Evolutionary conservation across 1,140 invertebrate genomes (phyloP).

Genomic region (Heliconius melpomene): DNA sequence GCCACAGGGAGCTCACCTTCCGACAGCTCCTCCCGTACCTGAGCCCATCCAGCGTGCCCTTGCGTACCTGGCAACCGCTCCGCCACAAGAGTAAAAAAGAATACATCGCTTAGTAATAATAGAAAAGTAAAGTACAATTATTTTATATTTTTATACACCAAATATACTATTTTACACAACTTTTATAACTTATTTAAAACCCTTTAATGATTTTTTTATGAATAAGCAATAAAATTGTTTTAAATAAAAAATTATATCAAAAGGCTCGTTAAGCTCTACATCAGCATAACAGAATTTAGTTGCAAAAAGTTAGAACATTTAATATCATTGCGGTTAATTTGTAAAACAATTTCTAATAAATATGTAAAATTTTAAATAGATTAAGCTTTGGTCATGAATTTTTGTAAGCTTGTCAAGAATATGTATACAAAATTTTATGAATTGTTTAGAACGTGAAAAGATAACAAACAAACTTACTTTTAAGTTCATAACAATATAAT

Average conservation of each 20-base stretch:
- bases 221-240: background rate
- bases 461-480: too few relatives aligned
- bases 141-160: conserved; percentile 46
- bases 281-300: background rate
- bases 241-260: background rate
- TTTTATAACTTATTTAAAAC: background rate
- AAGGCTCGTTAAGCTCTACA: background rate
- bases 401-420: too few relatives aligned
- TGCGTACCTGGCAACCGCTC: conserved; percentile 77
- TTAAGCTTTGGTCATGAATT: background rate
- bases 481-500: too few relatives aligned
- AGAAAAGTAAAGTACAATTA: conserved; percentile 22
- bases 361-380: background rate
- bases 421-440: too few relatives aligned
- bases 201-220: background rate
- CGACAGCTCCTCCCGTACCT: conserved; percentile 84
- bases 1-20: conserved; percentile 83
- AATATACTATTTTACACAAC: conserved; percentile 28
- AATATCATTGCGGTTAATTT: background rate
- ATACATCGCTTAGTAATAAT: background rate
- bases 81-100: conserved; percentile 41
- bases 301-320: background rate
- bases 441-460: too few relatives aligned
- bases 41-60: conserved; percentile 77
- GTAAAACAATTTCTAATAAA: background rate